Percentiles rank a stretch among this genome's conserved stretches.
Evolutionary conservation across 2,797 vertebrate genomes (phyloP).

Genomic region (Champsocephalus esox): DNA sequence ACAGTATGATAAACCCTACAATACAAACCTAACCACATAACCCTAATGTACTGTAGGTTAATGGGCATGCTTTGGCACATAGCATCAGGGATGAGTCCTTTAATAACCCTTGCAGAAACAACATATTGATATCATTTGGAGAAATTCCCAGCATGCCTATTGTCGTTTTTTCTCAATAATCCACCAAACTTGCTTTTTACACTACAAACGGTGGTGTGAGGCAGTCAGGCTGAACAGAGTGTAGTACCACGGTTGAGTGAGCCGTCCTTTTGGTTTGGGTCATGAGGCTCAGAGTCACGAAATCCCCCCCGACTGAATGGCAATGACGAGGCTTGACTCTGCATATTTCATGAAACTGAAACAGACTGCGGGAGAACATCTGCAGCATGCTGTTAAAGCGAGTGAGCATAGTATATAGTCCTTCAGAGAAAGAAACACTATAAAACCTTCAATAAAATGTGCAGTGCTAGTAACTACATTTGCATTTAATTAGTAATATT

Average conservation of each 20-base stretch:
- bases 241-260: conserved; percentile 56
- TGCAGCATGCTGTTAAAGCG: conserved; percentile 5
- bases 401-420: neutral
- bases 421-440: neutral
- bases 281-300: conserved; percentile 59
- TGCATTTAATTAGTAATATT: too few relatives aligned
- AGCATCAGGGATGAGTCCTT: neutral
- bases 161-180: neutral
- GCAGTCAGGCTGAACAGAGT: conserved; percentile 20
- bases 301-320: conserved; percentile 27
- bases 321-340: conserved; percentile 41
- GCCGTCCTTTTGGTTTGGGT: conserved; percentile 55
- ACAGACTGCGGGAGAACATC: conserved; percentile 34
- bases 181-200: neutral
- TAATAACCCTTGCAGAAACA: neutral
- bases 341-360: conserved; percentile 71
- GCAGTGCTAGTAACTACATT: too few relatives aligned
- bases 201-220: neutral
- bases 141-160: neutral
- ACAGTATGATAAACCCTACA: neutral
- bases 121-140: neutral
- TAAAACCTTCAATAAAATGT: neutral
- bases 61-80: neutral
- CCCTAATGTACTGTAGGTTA: neutral
- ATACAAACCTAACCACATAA: neutral